phyloP scores from a whole-genome alignment of 2,888 invertebrate species.

The Chrysolina haemoptera region DNA sequence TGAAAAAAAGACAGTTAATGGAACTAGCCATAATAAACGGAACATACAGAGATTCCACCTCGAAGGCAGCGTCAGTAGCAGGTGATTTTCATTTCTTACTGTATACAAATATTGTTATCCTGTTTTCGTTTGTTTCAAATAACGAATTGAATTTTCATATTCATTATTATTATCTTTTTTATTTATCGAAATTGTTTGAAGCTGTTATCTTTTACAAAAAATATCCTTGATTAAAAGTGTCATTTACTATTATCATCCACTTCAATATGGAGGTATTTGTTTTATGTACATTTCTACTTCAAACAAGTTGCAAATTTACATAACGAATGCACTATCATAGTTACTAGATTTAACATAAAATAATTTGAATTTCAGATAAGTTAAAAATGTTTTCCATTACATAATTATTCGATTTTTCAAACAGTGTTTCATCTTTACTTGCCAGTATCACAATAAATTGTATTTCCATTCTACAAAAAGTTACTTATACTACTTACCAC shows the following conservation, averaged over 20 bases:
- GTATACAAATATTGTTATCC: background rate
- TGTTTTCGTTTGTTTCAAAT: too few relatives aligned
- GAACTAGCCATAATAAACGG: constrained; percentile 99
- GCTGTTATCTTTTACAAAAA: too few relatives aligned
- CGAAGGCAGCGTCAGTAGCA: constrained; percentile 88
- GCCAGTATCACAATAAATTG: background rate
- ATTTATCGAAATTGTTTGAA: too few relatives aligned
- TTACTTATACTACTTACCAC: too few relatives aligned
- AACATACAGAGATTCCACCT: constrained; percentile 97
- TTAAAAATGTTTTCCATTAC: background rate
- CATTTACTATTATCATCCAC: too few relatives aligned
- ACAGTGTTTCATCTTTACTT: background rate
- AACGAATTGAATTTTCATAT: background rate
- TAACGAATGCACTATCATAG: background rate
- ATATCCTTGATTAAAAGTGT: too few relatives aligned
- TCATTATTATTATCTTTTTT: background rate
- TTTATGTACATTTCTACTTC: too few relatives aligned
- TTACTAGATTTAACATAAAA: background rate
- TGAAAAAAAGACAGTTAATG: constrained; percentile 99
- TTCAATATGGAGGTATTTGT: too few relatives aligned
- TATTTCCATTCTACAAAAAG: background rate
- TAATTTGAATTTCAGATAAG: background rate
- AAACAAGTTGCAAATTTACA: too few relatives aligned
- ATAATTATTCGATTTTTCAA: background rate
- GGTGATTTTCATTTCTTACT: constrained; percentile 71